Base-by-base conservation (phyloP, 2,888 invertebrate genomes). In the Agrochola lychnidis region DNA sequence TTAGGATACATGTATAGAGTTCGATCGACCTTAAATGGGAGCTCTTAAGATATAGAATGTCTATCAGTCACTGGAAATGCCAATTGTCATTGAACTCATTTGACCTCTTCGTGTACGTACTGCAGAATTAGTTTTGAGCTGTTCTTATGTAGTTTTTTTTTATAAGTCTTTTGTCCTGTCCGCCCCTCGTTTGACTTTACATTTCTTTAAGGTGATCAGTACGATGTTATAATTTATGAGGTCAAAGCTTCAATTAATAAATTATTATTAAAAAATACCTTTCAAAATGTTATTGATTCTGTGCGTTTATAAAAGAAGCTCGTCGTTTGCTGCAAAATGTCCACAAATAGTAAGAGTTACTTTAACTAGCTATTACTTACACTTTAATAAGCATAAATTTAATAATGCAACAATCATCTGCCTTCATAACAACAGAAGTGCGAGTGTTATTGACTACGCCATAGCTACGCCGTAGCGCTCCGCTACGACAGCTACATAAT, bases 401-500 rank as follows among this genome's bases (percentile, higher is more conserved):
- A 22, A 48, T 10, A 73, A 25, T 12, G 19, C n/a, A 25, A 42
- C n/a, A 14, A 69, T 30, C 1, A 48, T 30, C 62, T 19, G 14
- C 36, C 10, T 56, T 63, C 12, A 42, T 56, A n/a, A n/a, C 40
- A 79, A 72, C n/a, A 73, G 22, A 36, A 61, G 6, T 16, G 36
- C 59, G n/a, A 56, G 22, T 66, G 45, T 53, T 61, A 53, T 48
- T 42, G 66, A 22, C 79, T 83, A 79, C 64, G 69, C 56, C 19
- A 40, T 61, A 53, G 83, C 78, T 69, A 61, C 73, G 48, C 1
- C 73, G 83, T 83, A 81, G 80, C 69, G 74, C 36, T n/a, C 25
- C 16, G 83, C 83, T 81, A 79, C 83, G 73, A 73, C 68, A 62
- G 83, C 83, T 83, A 83, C 83, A 79, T 79, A 83, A 81, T 53